These are phyloP conservation scores for Hypercompe scribonia DNA, from an alignment of 2,888 invertebrate genomes.

Conservation along the genomic window DNA sequence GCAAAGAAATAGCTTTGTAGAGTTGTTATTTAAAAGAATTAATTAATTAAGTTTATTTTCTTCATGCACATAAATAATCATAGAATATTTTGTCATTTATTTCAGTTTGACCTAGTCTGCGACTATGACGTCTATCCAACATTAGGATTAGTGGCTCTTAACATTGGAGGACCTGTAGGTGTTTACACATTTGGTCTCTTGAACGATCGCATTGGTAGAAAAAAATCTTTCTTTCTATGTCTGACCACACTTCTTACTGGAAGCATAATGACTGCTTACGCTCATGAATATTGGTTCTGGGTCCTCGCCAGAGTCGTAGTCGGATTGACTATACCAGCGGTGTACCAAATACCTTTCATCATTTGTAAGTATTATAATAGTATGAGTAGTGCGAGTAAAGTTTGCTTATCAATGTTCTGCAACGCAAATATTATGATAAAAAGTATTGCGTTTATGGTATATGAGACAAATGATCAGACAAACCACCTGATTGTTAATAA, in stretches of 20 bases:
- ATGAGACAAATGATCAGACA: neutral
- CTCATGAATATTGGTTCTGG: constrained; percentile 94
- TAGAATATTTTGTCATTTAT: constrained; percentile 43
- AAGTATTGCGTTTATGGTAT: neutral
- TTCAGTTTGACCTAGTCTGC: constrained; percentile 96
- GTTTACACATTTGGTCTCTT: constrained; percentile 95
- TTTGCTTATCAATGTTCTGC: neutral
- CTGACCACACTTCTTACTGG: constrained; percentile 93
- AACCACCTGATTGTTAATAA: no score
- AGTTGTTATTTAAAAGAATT: neutral
- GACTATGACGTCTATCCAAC: constrained; percentile 95
- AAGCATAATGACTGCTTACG: constrained; percentile 92
- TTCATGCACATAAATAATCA: neutral
- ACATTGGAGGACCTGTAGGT: constrained; percentile 95
- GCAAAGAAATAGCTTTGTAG: no score
- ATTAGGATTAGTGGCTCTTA: constrained; percentile 93
- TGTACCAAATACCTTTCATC: constrained; percentile 97
- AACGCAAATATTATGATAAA: neutral
- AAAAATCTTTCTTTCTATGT: constrained; percentile 94
- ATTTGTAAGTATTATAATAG: constrained; percentile 90
- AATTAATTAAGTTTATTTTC: neutral
- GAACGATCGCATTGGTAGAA: constrained; percentile 95
- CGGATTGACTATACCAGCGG: constrained; percentile 96
- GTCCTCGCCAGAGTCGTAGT: constrained; percentile 92
- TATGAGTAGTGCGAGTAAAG: neutral